These are phyloP conservation scores for Therioaphis trifolii DNA, from an alignment of 2,888 invertebrate species.

Conservation along the genomic window DNA sequence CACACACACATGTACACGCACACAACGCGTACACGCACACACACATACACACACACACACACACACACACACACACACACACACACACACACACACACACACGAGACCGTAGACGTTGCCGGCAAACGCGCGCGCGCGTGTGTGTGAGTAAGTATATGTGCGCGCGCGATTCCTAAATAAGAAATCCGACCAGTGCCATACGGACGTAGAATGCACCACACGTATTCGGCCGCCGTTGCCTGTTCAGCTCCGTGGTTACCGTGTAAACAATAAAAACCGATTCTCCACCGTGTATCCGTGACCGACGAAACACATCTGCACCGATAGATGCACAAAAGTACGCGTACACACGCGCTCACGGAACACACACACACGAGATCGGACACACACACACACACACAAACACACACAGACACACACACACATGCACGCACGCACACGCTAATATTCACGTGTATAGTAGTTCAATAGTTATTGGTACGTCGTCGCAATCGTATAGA, in stretches of 20 bases:
- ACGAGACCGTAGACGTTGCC: background rate
- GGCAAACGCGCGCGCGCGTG: background rate
- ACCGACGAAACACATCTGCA: background rate
- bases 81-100: constrained; percentile 9
- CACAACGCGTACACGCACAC: background rate
- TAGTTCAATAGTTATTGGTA: no score
- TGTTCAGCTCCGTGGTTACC: constrained; percentile 46
- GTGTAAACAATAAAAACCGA: constrained; percentile 49
- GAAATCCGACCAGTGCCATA: constrained; percentile 62
- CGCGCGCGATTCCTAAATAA: constrained; percentile 57
- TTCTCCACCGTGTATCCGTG: no score
- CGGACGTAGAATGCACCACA: constrained; percentile 62
- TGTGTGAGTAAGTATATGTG: background rate
- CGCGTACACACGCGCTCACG: background rate
- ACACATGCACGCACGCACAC: no score
- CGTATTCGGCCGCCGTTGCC: constrained; percentile 53
- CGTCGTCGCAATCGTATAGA: no score
- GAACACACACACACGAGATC: no score
- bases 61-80: background rate
- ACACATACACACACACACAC: background rate
- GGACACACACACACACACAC: background rate
- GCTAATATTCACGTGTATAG: no score
- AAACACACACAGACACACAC: no score
- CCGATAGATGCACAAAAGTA: no score
- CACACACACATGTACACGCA: background rate